phyloP scores from a whole-genome alignment of 2,113 vertebrate genomes.

The Acanthisitta chloris region DNA sequence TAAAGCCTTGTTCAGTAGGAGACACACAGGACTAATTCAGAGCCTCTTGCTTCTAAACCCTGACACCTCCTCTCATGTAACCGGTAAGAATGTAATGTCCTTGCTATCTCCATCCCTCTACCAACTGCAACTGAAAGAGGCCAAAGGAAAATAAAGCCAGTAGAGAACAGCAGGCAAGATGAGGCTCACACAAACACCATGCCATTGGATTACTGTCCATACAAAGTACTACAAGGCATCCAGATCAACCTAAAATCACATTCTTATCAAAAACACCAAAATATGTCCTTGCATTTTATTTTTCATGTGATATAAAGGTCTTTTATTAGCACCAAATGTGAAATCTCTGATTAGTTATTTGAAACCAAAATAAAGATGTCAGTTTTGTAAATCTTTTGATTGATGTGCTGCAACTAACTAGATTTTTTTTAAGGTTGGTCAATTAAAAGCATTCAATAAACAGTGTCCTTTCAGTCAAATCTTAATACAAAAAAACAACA shows the following conservation, averaged over 20 bases:
- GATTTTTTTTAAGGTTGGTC: background rate
- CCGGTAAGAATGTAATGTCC: background rate
- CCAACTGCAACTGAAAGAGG: background rate
- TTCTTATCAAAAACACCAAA: background rate
- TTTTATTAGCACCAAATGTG: background rate
- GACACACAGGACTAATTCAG: background rate
- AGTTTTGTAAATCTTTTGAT: conserved; percentile 27
- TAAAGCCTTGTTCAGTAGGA: background rate
- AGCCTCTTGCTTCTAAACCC: background rate
- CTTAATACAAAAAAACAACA: background rate
- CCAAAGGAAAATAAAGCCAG: background rate
- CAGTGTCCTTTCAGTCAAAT: background rate
- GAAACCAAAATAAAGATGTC: conserved; percentile 6
- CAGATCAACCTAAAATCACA: background rate
- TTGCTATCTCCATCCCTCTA: background rate
- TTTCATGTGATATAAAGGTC: background rate
- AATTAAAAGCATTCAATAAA: conserved; percentile 24
- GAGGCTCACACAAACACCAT: background rate
- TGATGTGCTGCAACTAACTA: background rate
- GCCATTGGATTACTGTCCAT: rapidly evolving
- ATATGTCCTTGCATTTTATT: background rate
- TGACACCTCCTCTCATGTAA: background rate
- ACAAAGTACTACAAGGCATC: background rate
- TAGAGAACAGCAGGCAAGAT: background rate
- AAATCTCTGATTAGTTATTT: background rate